These are phyloP conservation scores for Andrena fulva DNA, from an alignment of 2,888 invertebrate genomes.

Conservation along the genomic window DNA sequence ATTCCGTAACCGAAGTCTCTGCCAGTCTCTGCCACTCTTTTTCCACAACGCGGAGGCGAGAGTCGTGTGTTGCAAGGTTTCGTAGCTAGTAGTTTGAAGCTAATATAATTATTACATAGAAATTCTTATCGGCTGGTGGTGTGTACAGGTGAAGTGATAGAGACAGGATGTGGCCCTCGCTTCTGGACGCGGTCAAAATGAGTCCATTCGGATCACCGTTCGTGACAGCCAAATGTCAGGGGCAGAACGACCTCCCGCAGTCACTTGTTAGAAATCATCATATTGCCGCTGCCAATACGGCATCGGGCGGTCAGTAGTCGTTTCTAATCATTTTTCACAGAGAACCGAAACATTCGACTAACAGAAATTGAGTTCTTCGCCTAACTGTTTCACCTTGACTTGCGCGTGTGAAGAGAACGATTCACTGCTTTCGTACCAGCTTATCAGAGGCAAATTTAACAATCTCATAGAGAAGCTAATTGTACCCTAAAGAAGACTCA, in stretches of 20 bases:
- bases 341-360: neutral
- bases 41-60: conserved; percentile 74
- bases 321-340: conserved; percentile 1
- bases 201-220: conserved; percentile 84
- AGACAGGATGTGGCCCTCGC: conserved; percentile 84
- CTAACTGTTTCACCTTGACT: neutral
- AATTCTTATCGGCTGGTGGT: conserved; percentile 44
- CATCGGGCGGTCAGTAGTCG: conserved; percentile 80
- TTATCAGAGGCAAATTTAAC: neutral
- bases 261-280: conserved; percentile 81
- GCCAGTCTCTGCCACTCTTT: conserved; percentile 78
- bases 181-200: conserved; percentile 84
- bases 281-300: conserved; percentile 83
- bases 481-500: neutral
- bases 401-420: neutral
- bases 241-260: conserved; percentile 74
- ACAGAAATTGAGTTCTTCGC: neutral
- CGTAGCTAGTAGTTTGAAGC: conserved; percentile 28
- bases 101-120: conserved; percentile 40
- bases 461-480: neutral
- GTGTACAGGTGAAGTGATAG: conserved; percentile 63
- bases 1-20: conserved; percentile 51
- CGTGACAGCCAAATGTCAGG: conserved; percentile 83
- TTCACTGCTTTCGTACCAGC: neutral
- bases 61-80: conserved; percentile 67